Conservation (phyloP, 2,888 invertebrate genomes). For the Chymomyza fuscimana region DNA sequence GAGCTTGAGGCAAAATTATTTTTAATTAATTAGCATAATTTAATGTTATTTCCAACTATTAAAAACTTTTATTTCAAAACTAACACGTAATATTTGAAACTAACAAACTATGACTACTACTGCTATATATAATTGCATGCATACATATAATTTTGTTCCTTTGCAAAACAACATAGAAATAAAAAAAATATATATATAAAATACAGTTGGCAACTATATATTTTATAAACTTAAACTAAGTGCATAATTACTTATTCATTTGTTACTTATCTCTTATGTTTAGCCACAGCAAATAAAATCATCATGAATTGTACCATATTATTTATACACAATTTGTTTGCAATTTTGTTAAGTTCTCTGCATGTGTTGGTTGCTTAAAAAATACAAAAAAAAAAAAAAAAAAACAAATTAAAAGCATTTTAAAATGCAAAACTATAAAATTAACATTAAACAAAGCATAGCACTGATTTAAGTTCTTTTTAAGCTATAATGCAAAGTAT, state of each 20-base stretch:
- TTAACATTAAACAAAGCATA: conserved; percentile 54
- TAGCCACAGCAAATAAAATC: conserved; percentile 7
- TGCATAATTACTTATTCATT: conserved; percentile 12
- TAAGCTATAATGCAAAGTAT: conserved; percentile 51
- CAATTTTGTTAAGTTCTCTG: conserved; percentile 28
- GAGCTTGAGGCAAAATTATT: background rate
- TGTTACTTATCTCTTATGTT: conserved; percentile 46
- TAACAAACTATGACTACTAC: background rate
- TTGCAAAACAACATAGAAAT: conserved; percentile 26
- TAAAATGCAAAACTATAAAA: conserved; percentile 14
- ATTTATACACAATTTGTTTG: conserved; percentile 42
- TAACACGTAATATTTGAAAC: conserved; percentile 10
- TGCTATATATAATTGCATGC: conserved; percentile 28
- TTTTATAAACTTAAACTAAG: conserved; percentile 32
- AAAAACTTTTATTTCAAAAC: conserved; percentile 44
- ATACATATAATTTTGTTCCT: conserved; percentile 59
- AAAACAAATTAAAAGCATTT: conserved; percentile 7
- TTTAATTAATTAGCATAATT: conserved; percentile 28
- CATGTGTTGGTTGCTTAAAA: conserved; percentile 12
- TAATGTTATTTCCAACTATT: conserved; percentile 37
- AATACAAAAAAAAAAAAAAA: background rate
- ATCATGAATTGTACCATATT: background rate
- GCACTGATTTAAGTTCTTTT: conserved; percentile 62
- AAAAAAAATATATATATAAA: background rate
- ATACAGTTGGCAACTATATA: conserved; percentile 39